Conservation (phyloP, 2,888 invertebrate genomes). For the Drosophila mulleri region DNA sequence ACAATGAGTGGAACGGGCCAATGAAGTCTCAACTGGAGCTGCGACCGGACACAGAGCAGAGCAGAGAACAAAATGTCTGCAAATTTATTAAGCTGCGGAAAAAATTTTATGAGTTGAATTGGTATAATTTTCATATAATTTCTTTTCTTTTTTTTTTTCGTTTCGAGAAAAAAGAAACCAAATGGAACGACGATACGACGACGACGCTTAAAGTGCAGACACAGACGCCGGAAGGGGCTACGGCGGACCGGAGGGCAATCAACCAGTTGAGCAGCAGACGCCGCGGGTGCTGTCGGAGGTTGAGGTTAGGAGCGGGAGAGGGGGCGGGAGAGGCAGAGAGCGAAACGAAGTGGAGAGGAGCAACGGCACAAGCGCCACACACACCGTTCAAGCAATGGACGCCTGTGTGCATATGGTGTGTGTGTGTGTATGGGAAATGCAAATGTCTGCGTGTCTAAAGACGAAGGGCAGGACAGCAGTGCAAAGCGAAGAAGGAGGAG, state of each 20-base stretch:
- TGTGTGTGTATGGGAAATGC: constrained; percentile 61
- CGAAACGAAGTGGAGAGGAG: constrained; percentile 18
- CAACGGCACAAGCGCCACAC: constrained; percentile 63
- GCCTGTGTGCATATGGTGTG: constrained; percentile 8
- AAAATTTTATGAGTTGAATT: constrained; percentile 83
- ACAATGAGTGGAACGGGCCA: constrained; percentile 13
- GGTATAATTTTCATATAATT: constrained; percentile 84
- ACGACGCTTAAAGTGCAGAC: constrained; percentile 40
- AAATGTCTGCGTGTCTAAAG: constrained; percentile 66
- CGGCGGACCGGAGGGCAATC: constrained; percentile 27
- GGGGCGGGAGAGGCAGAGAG: constrained; percentile 10
- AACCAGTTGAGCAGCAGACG: constrained; percentile 64
- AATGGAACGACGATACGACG: constrained; percentile 62
- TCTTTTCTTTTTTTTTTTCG: constrained; percentile 35
- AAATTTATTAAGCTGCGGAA: constrained; percentile 79
- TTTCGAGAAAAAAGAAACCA: constrained; percentile 57
- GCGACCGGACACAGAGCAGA: constrained; percentile 14
- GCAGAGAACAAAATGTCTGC: constrained; percentile 74
- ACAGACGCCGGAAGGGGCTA: constrained; percentile 39
- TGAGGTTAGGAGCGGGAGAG: neutral
- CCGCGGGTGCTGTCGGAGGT: constrained; percentile 34
- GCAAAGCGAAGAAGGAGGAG: constrained; percentile 24
- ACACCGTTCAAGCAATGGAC: constrained; percentile 44
- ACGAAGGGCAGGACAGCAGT: constrained; percentile 33
- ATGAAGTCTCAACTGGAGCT: constrained; percentile 1